A percentile compares a stretch with the other conserved stretches of the same genome.
Evolutionary conservation across 2,797 vertebrate genomes (phyloP).

Genomic region (Limosa lapponica): DNA sequence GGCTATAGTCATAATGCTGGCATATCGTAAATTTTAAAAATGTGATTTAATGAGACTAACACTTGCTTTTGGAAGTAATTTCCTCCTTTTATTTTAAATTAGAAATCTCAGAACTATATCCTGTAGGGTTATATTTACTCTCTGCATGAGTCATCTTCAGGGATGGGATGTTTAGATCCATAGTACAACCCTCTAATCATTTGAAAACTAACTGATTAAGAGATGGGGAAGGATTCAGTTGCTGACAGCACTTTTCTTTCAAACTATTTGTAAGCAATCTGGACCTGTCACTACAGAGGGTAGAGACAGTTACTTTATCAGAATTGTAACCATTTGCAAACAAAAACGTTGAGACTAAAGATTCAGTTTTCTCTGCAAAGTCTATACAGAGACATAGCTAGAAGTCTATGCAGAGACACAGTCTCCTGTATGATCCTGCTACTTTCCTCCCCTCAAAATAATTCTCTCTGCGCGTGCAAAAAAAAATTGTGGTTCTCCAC

Average conservation of each 20-base stretch:
- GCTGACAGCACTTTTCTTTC: not conserved
- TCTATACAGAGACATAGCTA: not conserved
- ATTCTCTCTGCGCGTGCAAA: not conserved
- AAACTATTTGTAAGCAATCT: not conserved
- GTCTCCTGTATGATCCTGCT: not conserved
- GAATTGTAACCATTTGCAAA: not conserved
- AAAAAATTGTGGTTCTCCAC: not conserved
- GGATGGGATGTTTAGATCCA: not conserved
- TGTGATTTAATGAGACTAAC: not conserved
- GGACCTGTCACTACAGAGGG: not conserved
- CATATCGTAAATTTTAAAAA: not conserved
- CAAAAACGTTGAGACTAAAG: not conserved
- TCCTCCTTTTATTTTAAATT: not conserved
- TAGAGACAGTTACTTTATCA: not conserved
- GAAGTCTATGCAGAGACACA: not conserved
- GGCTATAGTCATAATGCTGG: not conserved
- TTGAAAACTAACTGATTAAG: not conserved
- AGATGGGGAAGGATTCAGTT: not conserved
- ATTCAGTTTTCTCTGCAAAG: not conserved
- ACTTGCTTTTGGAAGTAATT: not conserved
- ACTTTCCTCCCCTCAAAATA: rapidly evolving
- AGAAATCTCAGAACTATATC: not conserved
- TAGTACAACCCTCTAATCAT: not conserved
- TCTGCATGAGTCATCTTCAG: not conserved
- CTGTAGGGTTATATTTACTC: not conserved